Conservation (phyloP, 1,140 invertebrate genomes). For the Drosophila erecta region DNA sequence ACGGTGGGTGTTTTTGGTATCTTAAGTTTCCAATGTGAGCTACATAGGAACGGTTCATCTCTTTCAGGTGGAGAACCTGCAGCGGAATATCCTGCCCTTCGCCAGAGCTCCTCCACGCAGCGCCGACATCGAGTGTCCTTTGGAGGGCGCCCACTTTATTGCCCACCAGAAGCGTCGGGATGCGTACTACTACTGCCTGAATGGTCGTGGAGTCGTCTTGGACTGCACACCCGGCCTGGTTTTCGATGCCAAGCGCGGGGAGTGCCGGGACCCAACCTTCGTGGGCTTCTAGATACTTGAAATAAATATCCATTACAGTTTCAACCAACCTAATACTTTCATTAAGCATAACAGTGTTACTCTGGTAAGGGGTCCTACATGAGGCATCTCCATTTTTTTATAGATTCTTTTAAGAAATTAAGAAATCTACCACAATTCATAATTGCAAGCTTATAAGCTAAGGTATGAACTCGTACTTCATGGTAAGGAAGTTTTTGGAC, state of each 20-base stretch:
- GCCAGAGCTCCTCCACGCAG: slow-evolving; percentile 60
- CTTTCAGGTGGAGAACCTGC: slow-evolving; percentile 59
- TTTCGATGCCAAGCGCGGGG: slow-evolving; percentile 52
- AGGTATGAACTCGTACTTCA: too few species aligned
- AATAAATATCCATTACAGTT: slow-evolving; percentile 6
- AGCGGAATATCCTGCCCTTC: slow-evolving; percentile 69
- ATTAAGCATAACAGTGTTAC: too few species aligned
- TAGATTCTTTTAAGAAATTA: too few species aligned
- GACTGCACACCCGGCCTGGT: slow-evolving; percentile 76
- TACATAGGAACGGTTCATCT: neutral
- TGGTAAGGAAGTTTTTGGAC: too few species aligned
- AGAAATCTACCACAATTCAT: too few species aligned
- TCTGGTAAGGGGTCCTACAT: too few species aligned
- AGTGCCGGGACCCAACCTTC: slow-evolving; percentile 56
- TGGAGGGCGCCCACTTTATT: slow-evolving; percentile 61
- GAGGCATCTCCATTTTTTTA: too few species aligned
- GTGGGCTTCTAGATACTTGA: slow-evolving; percentile 20
- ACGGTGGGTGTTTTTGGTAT: slow-evolving; percentile 47
- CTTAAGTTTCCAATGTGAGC: neutral
- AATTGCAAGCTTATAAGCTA: too few species aligned
- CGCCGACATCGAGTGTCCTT: slow-evolving; percentile 68
- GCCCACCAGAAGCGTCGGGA: slow-evolving; percentile 59
- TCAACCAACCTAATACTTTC: neutral
- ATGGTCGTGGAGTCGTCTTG: slow-evolving; percentile 65
- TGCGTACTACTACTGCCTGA: slow-evolving; percentile 72